Percentiles rank a stretch among this genome's conserved stretches.
Evolutionary conservation across 2,888 invertebrate species (phyloP).

Genomic region (Andrena bucephala): DNA sequence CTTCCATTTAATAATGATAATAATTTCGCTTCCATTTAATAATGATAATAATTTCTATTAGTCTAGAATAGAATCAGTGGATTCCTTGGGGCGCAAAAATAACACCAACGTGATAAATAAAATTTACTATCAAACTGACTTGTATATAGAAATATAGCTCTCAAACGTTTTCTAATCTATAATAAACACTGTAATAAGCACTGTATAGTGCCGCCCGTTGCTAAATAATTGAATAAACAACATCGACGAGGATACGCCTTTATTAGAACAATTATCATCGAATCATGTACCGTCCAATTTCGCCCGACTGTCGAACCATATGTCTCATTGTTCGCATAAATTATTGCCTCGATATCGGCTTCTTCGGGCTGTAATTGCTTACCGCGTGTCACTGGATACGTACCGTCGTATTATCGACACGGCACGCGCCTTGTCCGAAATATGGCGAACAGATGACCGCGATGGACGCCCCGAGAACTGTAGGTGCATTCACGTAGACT

Average conservation of each 20-base stretch:
- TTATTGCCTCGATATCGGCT: slow-evolving; percentile 43
- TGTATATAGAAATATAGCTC: background rate
- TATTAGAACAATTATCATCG: slow-evolving; percentile 19
- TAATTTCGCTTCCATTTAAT: too few relatives aligned
- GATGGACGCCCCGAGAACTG: slow-evolving; percentile 45
- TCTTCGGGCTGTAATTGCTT: slow-evolving; percentile 47
- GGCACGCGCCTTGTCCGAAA: slow-evolving; percentile 81
- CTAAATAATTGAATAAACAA: background rate
- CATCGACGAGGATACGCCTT: background rate
- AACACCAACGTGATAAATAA: too few relatives aligned
- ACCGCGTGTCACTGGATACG: slow-evolving; percentile 50
- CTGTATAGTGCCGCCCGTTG: background rate
- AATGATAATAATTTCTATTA: too few relatives aligned
- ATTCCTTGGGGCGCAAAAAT: too few relatives aligned
- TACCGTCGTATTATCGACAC: slow-evolving; percentile 64
- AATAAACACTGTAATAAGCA: background rate
- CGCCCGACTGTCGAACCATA: slow-evolving; percentile 36
- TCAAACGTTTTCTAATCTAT: too few relatives aligned
- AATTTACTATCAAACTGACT: background rate
- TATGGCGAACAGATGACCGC: slow-evolving; percentile 77
- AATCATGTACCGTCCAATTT: slow-evolving; percentile 31
- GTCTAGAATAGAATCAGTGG: too few relatives aligned
- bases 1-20: too few relatives aligned
- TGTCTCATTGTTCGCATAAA: slow-evolving; percentile 55
- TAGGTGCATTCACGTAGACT: slow-evolving; percentile 43